These are phyloP conservation scores for Sinonovacula constricta DNA, from an alignment of 1,140 invertebrate genomes.

Conservation along the genomic window DNA sequence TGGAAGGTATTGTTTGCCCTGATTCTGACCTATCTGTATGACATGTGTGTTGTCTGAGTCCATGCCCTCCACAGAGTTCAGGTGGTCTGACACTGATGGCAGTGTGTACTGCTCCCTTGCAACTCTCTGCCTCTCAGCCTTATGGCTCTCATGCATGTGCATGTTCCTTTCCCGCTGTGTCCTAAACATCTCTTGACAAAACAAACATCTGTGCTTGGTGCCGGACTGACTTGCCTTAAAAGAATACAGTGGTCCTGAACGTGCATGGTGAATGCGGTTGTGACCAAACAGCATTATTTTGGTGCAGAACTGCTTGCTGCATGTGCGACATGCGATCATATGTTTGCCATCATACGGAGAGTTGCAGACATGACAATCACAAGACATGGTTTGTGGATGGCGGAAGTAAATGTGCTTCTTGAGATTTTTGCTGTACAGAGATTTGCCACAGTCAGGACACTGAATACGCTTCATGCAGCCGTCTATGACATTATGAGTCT, in stretches of 20 bases:
- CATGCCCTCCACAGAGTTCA: too few species aligned
- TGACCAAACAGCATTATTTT: slow-evolving; percentile 10
- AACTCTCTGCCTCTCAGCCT: background rate
- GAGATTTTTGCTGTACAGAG: background rate
- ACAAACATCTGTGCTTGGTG: background rate
- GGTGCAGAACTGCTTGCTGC: background rate
- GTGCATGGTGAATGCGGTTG: background rate
- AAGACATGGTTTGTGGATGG: background rate
- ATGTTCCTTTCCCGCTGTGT: background rate
- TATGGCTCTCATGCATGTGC: background rate
- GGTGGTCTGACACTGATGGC: background rate
- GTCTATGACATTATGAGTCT: background rate
- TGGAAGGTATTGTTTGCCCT: slow-evolving; percentile 35
- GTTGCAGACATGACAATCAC: slow-evolving; percentile 1
- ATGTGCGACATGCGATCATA: background rate
- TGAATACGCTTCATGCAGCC: too few species aligned
- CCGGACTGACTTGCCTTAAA: background rate
- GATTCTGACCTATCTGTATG: slow-evolving; percentile 32
- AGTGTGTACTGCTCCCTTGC: background rate
- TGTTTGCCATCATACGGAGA: background rate
- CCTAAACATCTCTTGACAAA: background rate
- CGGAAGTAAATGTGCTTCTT: slow-evolving; percentile 6
- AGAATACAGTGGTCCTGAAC: background rate
- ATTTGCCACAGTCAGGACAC: background rate
- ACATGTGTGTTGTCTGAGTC: slow-evolving; percentile 6